Percentiles rank a stretch among this genome's conserved stretches.
Evolutionary conservation across 1,140 invertebrate genomes (phyloP).

Genomic region (Latrodectus geometricus): DNA sequence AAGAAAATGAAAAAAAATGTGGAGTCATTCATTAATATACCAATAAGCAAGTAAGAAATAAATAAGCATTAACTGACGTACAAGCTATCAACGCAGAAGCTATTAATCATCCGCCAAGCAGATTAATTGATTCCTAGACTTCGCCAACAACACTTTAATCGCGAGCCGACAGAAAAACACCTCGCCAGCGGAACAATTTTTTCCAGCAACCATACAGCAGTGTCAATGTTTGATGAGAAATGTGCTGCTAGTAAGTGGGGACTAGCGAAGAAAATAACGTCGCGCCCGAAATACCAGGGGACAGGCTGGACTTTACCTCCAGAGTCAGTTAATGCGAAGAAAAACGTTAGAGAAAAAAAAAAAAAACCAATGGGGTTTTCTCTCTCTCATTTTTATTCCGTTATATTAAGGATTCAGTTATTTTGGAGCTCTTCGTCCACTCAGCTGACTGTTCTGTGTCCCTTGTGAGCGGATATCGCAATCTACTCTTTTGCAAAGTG

Average conservation of each 20-base stretch:
- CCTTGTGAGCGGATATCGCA: too few relatives aligned
- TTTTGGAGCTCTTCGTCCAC: conserved; percentile 5
- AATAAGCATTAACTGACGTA: too few relatives aligned
- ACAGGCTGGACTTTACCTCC: conserved; percentile 24
- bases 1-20: too few relatives aligned
- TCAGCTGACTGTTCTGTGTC: too few relatives aligned
- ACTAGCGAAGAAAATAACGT: not conserved
- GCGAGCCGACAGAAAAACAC: too few relatives aligned
- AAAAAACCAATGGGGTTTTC: not conserved
- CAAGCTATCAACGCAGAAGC: too few relatives aligned
- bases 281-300: conserved; percentile 8
- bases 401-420: conserved; percentile 43
- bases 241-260: conserved; percentile 17
- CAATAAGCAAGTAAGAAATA: too few relatives aligned
- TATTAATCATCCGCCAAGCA: too few relatives aligned
- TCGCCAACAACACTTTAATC: too few relatives aligned
- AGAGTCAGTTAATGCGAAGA: conserved; percentile 18
- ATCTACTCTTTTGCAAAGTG: too few relatives aligned
- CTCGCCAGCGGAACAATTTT: not conserved
- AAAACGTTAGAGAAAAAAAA: conserved; percentile 20
- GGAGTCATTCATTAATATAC: too few relatives aligned
- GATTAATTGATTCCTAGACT: too few relatives aligned
- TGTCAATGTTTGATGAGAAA: conserved; percentile 54
- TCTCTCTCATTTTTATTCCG: conserved; percentile 4
- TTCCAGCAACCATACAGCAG: conserved; percentile 5